phyloP scores from a whole-genome alignment of 2,888 invertebrate species.

The Tinea pellionella region DNA sequence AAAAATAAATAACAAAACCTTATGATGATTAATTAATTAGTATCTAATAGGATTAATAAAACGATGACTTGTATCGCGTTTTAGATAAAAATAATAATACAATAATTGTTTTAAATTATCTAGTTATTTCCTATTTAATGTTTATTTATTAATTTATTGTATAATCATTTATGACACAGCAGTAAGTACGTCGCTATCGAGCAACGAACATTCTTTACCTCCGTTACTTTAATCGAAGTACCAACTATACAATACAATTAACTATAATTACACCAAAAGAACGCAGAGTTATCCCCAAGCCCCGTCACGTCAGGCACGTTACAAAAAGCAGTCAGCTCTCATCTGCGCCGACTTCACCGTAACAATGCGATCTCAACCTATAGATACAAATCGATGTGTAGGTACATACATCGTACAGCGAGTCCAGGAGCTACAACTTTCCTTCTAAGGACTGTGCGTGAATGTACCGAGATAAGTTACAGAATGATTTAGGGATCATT shows the following conservation, averaged over 20 bases:
- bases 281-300: background rate
- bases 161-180: background rate
- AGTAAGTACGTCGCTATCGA: background rate
- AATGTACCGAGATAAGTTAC: slow-evolving; percentile 21
- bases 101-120: background rate
- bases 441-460: slow-evolving; percentile 43
- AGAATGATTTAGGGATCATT: slow-evolving; percentile 48
- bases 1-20: too few species aligned
- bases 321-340: slow-evolving; percentile 2
- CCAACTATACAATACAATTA: too few species aligned
- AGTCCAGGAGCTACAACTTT: slow-evolving; percentile 34
- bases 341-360: background rate
- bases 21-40: background rate
- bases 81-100: background rate
- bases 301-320: background rate
- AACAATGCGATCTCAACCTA: slow-evolving; percentile 2
- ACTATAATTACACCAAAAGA: slow-evolving; percentile 2
- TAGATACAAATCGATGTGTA: background rate
- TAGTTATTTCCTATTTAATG: slow-evolving; percentile 1
- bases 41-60: background rate
- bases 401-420: background rate
- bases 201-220: background rate
- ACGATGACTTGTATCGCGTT: background rate
- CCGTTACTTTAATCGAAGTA: slow-evolving; percentile 12
- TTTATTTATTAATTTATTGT: background rate